phyloP scores from a whole-genome alignment of 2,797 vertebrate genomes.

The Gouania willdenowi region DNA sequence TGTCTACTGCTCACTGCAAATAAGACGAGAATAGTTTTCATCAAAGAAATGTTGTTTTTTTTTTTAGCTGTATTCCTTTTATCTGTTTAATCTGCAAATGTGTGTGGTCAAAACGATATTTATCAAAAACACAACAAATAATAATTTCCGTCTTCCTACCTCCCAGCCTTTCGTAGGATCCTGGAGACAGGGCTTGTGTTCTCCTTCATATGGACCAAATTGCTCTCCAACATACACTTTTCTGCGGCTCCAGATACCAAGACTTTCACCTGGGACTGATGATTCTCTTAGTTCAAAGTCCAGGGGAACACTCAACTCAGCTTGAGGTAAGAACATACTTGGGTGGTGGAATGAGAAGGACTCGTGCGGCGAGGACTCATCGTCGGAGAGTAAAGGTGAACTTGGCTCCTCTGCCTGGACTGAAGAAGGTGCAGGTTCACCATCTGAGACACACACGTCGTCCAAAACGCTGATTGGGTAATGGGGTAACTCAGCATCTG shows the following conservation, averaged over 20 bases:
- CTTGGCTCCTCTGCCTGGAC: slow-evolving; percentile 72
- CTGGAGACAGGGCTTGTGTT: slow-evolving; percentile 76
- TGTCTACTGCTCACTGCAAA: too few species aligned
- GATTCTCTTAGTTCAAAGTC: slow-evolving; percentile 94
- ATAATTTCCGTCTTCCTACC: slow-evolving; percentile 82
- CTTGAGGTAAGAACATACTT: slow-evolving; percentile 80
- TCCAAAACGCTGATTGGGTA: slow-evolving; percentile 81
- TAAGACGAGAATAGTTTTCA: too few species aligned
- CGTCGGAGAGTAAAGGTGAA: slow-evolving; percentile 82
- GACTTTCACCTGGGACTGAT: slow-evolving; percentile 71
- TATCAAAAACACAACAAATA: too few species aligned
- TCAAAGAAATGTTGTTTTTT: too few species aligned
- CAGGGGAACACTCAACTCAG: slow-evolving; percentile 80
- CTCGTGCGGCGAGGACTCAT: slow-evolving; percentile 80
- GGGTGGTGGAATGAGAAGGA: slow-evolving; percentile 79
- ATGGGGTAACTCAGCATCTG: slow-evolving; percentile 77
- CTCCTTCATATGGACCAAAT: slow-evolving; percentile 89
- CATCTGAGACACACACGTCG: slow-evolving; percentile 76
- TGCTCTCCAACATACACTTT: slow-evolving; percentile 87
- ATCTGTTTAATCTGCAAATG: too few species aligned
- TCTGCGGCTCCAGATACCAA: slow-evolving; percentile 91
- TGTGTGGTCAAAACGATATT: too few species aligned
- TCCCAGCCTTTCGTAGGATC: slow-evolving; percentile 86
- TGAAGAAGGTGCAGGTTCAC: slow-evolving; percentile 62
- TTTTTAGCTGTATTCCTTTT: too few species aligned